phyloP scores from a whole-genome alignment of 2,888 invertebrate species.

The Dromius quadrimaculatus region DNA sequence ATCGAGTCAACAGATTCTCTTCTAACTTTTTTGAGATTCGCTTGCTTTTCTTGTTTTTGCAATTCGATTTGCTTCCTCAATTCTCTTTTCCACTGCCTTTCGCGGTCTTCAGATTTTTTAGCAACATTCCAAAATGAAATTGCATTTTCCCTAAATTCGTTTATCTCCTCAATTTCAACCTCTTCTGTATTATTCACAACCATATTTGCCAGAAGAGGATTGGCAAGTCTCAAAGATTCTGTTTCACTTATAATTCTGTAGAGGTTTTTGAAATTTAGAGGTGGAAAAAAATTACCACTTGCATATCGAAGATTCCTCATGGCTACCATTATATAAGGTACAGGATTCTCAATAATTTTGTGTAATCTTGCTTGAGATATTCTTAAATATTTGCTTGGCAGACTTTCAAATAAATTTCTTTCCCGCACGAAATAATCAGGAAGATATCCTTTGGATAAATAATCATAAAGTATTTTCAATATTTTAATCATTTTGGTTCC shows the following conservation, averaged over 20 bases:
- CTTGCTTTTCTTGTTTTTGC: constrained; percentile 33
- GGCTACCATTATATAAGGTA: constrained; percentile 77
- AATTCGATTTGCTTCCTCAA: constrained; percentile 47
- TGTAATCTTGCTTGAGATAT: constrained; percentile 76
- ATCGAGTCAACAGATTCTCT: constrained; percentile 66
- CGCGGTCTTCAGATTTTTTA: constrained; percentile 56
- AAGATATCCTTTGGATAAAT: constrained; percentile 73
- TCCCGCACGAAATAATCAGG: constrained; percentile 79
- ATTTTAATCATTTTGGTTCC: constrained; percentile 77
- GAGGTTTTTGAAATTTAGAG: constrained; percentile 72
- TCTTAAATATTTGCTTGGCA: constrained; percentile 74
- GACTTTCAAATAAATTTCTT: constrained; percentile 80
- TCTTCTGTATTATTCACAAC: constrained; percentile 24
- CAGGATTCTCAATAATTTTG: constrained; percentile 78
- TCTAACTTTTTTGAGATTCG: constrained; percentile 53
- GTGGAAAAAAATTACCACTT: constrained; percentile 74
- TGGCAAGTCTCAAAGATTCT: constrained; percentile 23
- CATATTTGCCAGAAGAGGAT: constrained; percentile 39
- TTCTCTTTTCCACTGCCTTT: constrained; percentile 44
- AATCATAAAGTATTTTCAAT: constrained; percentile 73
- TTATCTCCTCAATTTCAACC: constrained; percentile 39
- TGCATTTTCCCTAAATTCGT: constrained; percentile 49
- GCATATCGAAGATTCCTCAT: constrained; percentile 76
- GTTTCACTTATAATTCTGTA: constrained; percentile 68
- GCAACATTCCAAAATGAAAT: constrained; percentile 44